These are phyloP conservation scores for Cistogaster globosa DNA, from an alignment of 2,888 invertebrate genomes.

Conservation along the genomic window DNA sequence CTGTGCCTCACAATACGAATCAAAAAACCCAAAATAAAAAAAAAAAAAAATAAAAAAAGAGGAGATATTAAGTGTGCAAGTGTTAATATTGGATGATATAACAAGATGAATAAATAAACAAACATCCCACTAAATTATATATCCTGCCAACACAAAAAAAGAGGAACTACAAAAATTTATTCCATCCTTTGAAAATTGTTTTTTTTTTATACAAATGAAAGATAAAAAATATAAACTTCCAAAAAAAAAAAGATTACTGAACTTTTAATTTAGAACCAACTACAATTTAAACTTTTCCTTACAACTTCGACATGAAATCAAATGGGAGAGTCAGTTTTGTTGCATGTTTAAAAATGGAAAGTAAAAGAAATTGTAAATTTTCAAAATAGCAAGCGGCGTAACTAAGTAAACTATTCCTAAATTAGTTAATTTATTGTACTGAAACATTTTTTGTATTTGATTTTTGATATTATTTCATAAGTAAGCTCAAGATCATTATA, in stretches of 20 bases:
- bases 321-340: conserved; percentile 40
- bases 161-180: conserved; percentile 28
- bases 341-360: background rate
- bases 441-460: too few relatives aligned
- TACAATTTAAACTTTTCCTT: conserved; percentile 63
- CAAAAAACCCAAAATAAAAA: background rate
- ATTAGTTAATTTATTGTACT: background rate
- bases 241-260: conserved; percentile 39
- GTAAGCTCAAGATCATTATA: too few relatives aligned
- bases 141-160: background rate
- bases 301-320: conserved; percentile 29
- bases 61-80: conserved; percentile 19
- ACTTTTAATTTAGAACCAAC: conserved; percentile 59
- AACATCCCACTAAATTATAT: conserved; percentile 38
- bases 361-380: background rate
- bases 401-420: background rate
- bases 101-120: conserved; percentile 47
- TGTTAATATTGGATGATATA: conserved; percentile 56
- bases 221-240: background rate
- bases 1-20: conserved; percentile 49
- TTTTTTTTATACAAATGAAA: background rate
- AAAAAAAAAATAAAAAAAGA: background rate
- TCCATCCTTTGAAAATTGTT: conserved; percentile 16
- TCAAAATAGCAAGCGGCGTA: too few relatives aligned
- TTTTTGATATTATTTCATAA: too few relatives aligned